Evolutionary conservation across 2,888 invertebrate genomes (phyloP).

Genomic region (Zygaena filipendulae): DNA sequence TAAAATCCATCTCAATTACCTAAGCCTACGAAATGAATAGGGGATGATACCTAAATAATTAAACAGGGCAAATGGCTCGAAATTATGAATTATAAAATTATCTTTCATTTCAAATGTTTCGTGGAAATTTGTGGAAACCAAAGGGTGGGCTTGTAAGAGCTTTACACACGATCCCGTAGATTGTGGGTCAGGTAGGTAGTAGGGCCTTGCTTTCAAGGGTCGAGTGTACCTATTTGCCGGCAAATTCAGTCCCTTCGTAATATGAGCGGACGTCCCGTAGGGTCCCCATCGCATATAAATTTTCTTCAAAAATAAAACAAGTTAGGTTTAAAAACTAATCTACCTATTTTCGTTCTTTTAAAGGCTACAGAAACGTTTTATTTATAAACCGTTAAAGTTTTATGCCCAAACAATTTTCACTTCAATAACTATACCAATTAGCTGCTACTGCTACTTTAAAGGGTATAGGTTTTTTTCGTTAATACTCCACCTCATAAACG

Average conservation of each 20-base stretch:
- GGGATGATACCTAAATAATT: slow-evolving; percentile 50
- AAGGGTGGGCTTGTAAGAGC: slow-evolving; percentile 47
- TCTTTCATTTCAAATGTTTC: slow-evolving; percentile 54
- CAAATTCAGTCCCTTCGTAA: slow-evolving; percentile 18
- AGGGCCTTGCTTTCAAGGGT: slow-evolving; percentile 39
- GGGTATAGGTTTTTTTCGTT: too few species aligned
- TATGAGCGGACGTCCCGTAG: slow-evolving; percentile 13
- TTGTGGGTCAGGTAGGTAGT: slow-evolving; percentile 21
- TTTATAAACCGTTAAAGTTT: too few species aligned
- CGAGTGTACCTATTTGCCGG: slow-evolving; percentile 21
- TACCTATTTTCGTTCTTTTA: too few species aligned
- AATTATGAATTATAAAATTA: slow-evolving; percentile 64
- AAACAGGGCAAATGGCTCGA: slow-evolving; percentile 54
- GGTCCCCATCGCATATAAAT: too few species aligned
- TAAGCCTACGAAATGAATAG: slow-evolving; percentile 42
- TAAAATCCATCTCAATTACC: too few species aligned
- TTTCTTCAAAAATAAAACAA: slow-evolving; percentile 3
- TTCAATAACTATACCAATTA: too few species aligned
- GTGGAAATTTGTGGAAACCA: slow-evolving; percentile 36
- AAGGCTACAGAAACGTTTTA: too few species aligned
- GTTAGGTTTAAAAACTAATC: slow-evolving; percentile 3
- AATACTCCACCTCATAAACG: too few species aligned
- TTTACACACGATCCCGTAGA: slow-evolving; percentile 28
- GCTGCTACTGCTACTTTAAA: too few species aligned
- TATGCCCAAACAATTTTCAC: too few species aligned